Base-by-base conservation (phyloP, 2,113 vertebrate species). In the Proterorhinus semilunaris region DNA sequence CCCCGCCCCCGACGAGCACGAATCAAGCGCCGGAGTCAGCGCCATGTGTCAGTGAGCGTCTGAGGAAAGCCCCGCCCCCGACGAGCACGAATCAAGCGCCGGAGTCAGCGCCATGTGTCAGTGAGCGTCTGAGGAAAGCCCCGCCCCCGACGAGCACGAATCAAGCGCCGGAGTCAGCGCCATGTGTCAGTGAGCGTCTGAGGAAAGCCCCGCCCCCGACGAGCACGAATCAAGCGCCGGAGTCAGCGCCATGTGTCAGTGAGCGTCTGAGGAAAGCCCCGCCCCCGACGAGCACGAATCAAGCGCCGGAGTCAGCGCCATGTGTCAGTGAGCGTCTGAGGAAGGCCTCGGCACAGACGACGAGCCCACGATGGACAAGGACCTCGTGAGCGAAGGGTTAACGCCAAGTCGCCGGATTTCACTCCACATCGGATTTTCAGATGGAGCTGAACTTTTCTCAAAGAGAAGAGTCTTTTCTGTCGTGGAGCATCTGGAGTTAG, bases 191-290 rank as follows among this genome's bases (percentile, higher is more conserved):
- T 93, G 67, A 87, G n/a, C n/a, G n/a, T n/a, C n/a, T n/a, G n/a
- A n/a, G n/a, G n/a, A 0, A 82, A 89, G 52, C 75, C 82, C 62
- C 85, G 91, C 5, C 92, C 92, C 1, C 89, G 90, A 0, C 91
- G 90, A 16, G 85, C 92, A 0, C 92, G 90, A 48, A 92, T 94
- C 80, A 92, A 93, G 74, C 90, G 91, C 11, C 92, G 90, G 71
- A 81, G 3, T 86, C 91, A 2, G 90, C 85, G 91, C 7, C 90
- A 90, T 9, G 92, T 93, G 51, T 73, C 82, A 0, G 92, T 93
- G 67, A 87, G n/a, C n/a, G n/a, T n/a, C n/a, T n/a, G n/a, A n/a
- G n/a, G n/a, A 0, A 82, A 89, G 52, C 75, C 82, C 62, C 85
- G 91, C 5, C 92, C 92, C 1, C 89, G 90, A 0, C 91, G 90